Conservation (phyloP, 2,797 vertebrate genomes). For the Pseudotriccus pelzelni region DNA sequence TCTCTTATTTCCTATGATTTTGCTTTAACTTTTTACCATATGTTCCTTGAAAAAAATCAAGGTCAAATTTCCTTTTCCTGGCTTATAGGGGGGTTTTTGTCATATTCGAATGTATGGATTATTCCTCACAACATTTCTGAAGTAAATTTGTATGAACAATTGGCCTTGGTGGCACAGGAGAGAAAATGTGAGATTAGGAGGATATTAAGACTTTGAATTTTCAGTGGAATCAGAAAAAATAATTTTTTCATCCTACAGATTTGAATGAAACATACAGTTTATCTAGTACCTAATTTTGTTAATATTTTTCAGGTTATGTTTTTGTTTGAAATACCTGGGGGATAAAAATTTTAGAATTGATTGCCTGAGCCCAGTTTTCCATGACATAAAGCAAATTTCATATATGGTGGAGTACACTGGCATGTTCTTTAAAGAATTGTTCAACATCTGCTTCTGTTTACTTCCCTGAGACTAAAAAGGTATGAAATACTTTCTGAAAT, state of each 20-base stretch:
- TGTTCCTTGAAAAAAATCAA: neutral
- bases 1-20: neutral
- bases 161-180: neutral
- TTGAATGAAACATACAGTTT: neutral
- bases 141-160: neutral
- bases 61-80: neutral
- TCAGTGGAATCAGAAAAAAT: neutral
- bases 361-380: neutral
- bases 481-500: neutral
- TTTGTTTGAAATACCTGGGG: fast-evolving
- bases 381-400: neutral
- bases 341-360: neutral
- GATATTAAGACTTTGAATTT: neutral
- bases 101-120: neutral
- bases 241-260: fast-evolving
- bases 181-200: neutral
- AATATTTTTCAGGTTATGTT: neutral
- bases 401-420: neutral
- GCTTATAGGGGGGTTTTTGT: neutral
- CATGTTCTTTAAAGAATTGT: neutral
- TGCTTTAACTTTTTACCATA: neutral
- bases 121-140: neutral
- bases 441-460: neutral
- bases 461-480: neutral
- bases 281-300: neutral